Evolutionary conservation across 1,140 invertebrate genomes (phyloP), one percentile per base, ranked within the genome.

Genomic region (Triops cancriformis): DNA sequence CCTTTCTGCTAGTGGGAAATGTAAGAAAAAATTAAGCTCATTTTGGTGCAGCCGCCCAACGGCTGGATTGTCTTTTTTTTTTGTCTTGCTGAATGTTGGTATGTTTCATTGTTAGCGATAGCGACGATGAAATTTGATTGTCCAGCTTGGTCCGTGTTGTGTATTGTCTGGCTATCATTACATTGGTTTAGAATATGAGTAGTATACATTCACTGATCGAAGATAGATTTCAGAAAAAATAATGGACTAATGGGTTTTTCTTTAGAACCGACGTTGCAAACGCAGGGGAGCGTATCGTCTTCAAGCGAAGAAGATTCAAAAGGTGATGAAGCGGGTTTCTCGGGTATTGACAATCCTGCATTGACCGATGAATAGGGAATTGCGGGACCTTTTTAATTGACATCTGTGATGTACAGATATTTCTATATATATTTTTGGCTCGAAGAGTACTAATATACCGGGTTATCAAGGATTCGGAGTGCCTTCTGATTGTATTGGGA

Each of bases 351-450:
- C 23, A 64, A 64, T 23, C 51, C 51, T 64, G 51, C 51, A 10
- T n/a, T 64, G 51, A 14, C 18, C 10, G 6, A 9, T 7, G 51
- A 64, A 18, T 64, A 64, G 51, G 14, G 51, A 23, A 37, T 23
- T 10, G n/a, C 51, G 51, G 23, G 51, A 64, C 0, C 18, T 64
- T 64, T 23, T n/a, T n/a, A n/a, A 4, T 64, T 23, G 51, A 18
- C 51, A 23, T 64, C 51, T 64, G 51, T 64, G 51, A 64, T 64
- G 51, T 64, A 37, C 51, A 64, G 51, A n/a, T 64, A 12, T 64
- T 64, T n/a, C 14, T 23, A n/a, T 64, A 64, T 37, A 37, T 37
- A 37, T 37, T 37, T 12, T 64, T 23, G 18, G 51, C 51, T 64
- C 2, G n/a, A 64, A 64, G 23, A n/a, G 23, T 64, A 3, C 14